A percentile compares a stretch with the other conserved stretches of the same genome.
These are phyloP conservation scores for Antheraea pernyi DNA, from an alignment of 1,140 invertebrate genomes.

Conservation along the genomic window DNA sequence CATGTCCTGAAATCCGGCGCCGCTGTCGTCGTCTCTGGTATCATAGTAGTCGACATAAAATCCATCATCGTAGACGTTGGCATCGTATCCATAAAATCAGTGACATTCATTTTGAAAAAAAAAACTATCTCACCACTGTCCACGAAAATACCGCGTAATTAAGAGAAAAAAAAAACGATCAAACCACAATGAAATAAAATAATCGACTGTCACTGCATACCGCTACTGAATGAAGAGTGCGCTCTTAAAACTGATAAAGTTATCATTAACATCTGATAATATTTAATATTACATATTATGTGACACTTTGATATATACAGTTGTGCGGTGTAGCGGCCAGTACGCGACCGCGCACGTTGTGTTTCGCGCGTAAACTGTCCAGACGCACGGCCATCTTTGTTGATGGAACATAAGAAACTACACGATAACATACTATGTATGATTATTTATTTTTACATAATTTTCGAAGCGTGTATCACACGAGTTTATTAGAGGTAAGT, in stretches of 20 bases:
- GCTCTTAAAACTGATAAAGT: constrained; percentile 37
- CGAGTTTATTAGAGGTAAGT: not conserved
- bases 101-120: constrained; percentile 50
- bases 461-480: not conserved
- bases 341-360: constrained; percentile 34
- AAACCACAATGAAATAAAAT: constrained; percentile 26
- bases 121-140: constrained; percentile 14
- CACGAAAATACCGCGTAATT: not conserved
- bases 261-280: constrained; percentile 56
- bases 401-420: constrained; percentile 2
- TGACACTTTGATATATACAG: constrained; percentile 19
- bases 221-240: constrained; percentile 14
- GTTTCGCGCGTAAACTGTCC: constrained; percentile 22
- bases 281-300: constrained; percentile 29
- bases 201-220: constrained; percentile 24
- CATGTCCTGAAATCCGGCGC: constrained; percentile 42
- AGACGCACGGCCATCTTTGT: constrained; percentile 11
- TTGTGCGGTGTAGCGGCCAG: constrained; percentile 9
- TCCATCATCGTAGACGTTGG: constrained; percentile 29
- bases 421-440: not conserved
- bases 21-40: constrained; percentile 31
- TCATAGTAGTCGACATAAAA: constrained; percentile 27
- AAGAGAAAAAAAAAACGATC: not conserved
- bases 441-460: not conserved
- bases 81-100: constrained; percentile 32